Evolutionary conservation across 30 jellyfish, hydroid and myxozoan genomes (phyloP), one percentile per base, ranked within the genome.

Genomic region (Aurelia aurita complex sp. Pacific): DNA sequence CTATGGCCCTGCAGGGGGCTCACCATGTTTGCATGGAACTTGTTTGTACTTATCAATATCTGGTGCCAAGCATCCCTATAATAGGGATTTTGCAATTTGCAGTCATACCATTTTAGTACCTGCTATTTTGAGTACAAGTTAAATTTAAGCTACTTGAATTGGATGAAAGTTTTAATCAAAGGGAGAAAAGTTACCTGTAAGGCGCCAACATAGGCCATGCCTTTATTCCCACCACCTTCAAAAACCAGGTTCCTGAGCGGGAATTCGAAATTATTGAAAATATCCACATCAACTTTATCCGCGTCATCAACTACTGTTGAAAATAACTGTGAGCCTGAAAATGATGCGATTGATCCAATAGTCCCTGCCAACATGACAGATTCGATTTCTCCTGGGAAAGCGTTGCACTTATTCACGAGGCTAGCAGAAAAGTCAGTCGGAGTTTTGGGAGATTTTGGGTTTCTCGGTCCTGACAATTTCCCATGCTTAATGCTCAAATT

Each of bases 231-330:
- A 18, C 95, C 95, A 34, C 95, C 95, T 76, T 86, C 95, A 60
- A 86, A 86, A 10, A 70, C 83, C 46, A 86, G 79, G 63, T 86
- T 86, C 68, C 77, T 79, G 40, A 75, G 67, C 3, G 96, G 96
- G 74, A 92, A 92, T 18, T 92, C 97, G 74, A 65, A 92, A 74
- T 88, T 92, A 55, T 84, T 92, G 82, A 78, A 92, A 42, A 92
- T 82, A 84, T 92, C 92, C 50, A 62, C 95, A 64, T 92, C 98
- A 40, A 92, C 96, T 38, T 89, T 85, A 8, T 61, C 86, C 7
- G 88, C 81, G 63, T 91, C 96, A 61, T 85, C 97, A 9, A 69
- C 85, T 13, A 90, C 85, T 13, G 91, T 83, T 5, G 89, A 71
- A 51, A 91, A 79, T 29, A 91, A 81, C 40, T 68, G 88, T 9